phyloP scores from a whole-genome alignment of 1,140 invertebrate genomes.

The Anthonomus grandis region DNA sequence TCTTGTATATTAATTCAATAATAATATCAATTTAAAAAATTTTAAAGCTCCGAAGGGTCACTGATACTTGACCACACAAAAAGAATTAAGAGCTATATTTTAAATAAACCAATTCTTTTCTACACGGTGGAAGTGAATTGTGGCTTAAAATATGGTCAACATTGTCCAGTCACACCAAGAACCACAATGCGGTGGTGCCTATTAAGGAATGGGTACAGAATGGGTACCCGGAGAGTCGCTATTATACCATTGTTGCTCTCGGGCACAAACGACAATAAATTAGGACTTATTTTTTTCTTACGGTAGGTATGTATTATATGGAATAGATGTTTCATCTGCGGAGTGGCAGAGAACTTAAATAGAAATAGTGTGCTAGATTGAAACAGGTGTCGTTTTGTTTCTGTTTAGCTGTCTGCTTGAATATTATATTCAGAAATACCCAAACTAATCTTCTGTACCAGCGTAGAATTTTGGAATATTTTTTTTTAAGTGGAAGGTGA shows the following conservation, averaged over 20 bases:
- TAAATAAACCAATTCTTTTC: neutral
- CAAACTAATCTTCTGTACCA: too few relatives aligned
- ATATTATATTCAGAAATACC: too few relatives aligned
- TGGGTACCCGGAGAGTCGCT: slow-evolving; percentile 21
- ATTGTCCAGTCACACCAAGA: slow-evolving; percentile 24
- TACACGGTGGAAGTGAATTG: neutral
- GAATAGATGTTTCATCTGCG: too few relatives aligned
- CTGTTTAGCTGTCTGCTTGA: too few relatives aligned
- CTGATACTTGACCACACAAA: neutral
- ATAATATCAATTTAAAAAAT: neutral
- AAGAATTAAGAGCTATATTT: neutral
- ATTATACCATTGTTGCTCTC: slow-evolving; percentile 24
- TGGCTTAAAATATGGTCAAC: slow-evolving; percentile 22
- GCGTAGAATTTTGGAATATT: too few relatives aligned
- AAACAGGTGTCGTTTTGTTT: too few relatives aligned
- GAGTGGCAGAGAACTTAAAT: too few relatives aligned
- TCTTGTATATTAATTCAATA: neutral
- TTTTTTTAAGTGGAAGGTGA: too few relatives aligned
- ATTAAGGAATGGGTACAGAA: slow-evolving; percentile 21
- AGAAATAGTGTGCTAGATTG: too few relatives aligned
- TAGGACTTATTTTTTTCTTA: slow-evolving; percentile 15
- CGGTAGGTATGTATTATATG: too few relatives aligned
- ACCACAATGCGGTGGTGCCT: slow-evolving; percentile 24
- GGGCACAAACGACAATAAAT: slow-evolving; percentile 25
- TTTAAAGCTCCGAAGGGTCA: neutral